A percentile compares a stretch with the other conserved stretches of the same genome.
Conservation (phyloP, 2,888 invertebrate genomes). For the Lycaena phlaeas region DNA sequence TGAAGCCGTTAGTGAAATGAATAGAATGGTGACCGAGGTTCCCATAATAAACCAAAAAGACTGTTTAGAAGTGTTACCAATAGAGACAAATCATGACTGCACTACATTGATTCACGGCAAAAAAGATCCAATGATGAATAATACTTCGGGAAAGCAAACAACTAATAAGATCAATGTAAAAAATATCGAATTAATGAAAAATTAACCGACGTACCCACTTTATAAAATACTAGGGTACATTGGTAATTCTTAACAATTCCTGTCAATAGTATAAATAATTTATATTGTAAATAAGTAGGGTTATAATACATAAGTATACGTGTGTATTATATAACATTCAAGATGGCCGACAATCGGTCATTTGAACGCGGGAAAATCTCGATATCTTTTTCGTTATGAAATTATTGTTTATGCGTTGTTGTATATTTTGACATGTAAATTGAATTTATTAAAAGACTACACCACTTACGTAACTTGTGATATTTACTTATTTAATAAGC, state of each 20-base stretch:
- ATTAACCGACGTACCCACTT: constrained; percentile 29
- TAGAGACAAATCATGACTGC: constrained; percentile 38
- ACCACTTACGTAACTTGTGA: too few relatives aligned
- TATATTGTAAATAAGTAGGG: too few relatives aligned
- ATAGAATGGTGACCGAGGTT: constrained; percentile 48
- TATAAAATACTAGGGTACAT: too few relatives aligned
- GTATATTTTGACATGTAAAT: background rate
- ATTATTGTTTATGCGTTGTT: too few relatives aligned
- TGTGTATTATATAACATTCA: too few relatives aligned
- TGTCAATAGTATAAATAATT: too few relatives aligned
- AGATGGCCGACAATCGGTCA: too few relatives aligned
- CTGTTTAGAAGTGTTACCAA: constrained; percentile 27
- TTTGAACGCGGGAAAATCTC: background rate
- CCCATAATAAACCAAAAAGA: constrained; percentile 50
- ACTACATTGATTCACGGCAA: constrained; percentile 51
- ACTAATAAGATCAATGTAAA: constrained; percentile 65
- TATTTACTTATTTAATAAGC: too few relatives aligned
- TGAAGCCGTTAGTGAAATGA: constrained; percentile 42
- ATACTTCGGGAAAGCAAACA: constrained; percentile 45
- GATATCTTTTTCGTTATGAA: background rate
- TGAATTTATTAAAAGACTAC: constrained; percentile 28
- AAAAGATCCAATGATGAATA: constrained; percentile 67
- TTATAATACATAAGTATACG: too few relatives aligned
- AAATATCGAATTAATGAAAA: constrained; percentile 66
- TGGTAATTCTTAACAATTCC: too few relatives aligned